A percentile compares a stretch with the other conserved stretches of the same genome.
These are phyloP conservation scores for Eupeodes luniger DNA, from an alignment of 2,888 invertebrate genomes.

Conservation along the genomic window DNA sequence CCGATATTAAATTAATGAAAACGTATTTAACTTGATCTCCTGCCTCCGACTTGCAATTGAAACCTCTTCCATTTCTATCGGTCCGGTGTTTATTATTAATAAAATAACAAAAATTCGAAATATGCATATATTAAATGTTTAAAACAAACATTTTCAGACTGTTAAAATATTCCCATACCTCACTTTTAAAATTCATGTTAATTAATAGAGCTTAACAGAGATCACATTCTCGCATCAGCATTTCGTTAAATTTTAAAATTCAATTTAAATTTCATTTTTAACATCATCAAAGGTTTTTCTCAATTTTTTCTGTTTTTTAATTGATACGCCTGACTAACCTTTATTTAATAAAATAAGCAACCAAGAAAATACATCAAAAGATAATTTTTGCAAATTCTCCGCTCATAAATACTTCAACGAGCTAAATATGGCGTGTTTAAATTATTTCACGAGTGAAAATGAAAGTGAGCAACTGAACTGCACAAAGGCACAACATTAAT, in stretches of 20 bases:
- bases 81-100: too few relatives aligned
- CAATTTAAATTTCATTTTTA: not conserved
- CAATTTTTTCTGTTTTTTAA: not conserved
- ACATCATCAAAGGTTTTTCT: not conserved
- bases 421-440: conserved; percentile 20
- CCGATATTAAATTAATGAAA: too few relatives aligned
- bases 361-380: conserved; percentile 16
- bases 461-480: conserved; percentile 61
- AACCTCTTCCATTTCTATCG: too few relatives aligned
- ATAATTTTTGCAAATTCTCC: conserved; percentile 41
- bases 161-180: too few relatives aligned
- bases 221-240: not conserved
- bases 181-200: conserved; percentile 21
- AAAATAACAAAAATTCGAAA: too few relatives aligned
- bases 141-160: too few relatives aligned
- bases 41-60: too few relatives aligned
- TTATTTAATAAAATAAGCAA: not conserved
- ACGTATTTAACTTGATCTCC: too few relatives aligned
- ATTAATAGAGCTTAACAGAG: conserved; percentile 51
- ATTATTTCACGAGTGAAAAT: conserved; percentile 60
- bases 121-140: too few relatives aligned
- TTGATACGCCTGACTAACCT: conserved; percentile 35
- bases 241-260: not conserved
- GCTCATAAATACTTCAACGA: conserved; percentile 30
- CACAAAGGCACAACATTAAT: not conserved